Base-by-base conservation (phyloP, 2,113 vertebrate species). In the Hydrolagus affinis region DNA sequence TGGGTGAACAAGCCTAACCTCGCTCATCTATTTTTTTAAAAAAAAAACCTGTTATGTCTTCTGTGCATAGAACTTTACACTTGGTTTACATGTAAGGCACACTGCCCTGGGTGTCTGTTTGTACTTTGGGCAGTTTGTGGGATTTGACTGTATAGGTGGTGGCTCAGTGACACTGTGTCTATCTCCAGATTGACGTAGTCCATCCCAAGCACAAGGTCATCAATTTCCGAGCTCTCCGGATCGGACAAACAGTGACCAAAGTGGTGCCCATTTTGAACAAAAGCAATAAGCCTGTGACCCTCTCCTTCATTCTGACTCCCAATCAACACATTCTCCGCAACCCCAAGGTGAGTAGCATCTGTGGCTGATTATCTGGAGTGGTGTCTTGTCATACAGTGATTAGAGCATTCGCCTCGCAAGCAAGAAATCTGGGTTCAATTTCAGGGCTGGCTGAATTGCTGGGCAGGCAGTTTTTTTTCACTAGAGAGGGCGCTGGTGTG, bases 211-310 rank as follows among this genome's bases (percentile, higher is more conserved):
- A 92, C 11, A 94, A 88, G 87, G 90, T 90, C 25, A 86, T 97
- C 85, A 94, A 95, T 74, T 91, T 97, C n/a, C 94, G 95, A 86
- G 92, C 92, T 44, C 70, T 95, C 71, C 90, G 89, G 57, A 57
- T 93, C 0, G 95, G 94, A 10, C 93, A 95, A 85, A 91, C 78
- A 0, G 89, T 91, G 87, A 95, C 88, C 83, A 96, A 92, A 80
- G 86, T 87, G 0, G 88, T 95, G 60, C 89, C 91, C 28, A 85
- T 98, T 76, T 87, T 95, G 85, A 98, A 97, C 90, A 92, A 88
- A 86, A 96, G 96, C 56, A 44, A 86, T 1, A 85, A 87, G 0
- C 90, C 91, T 23, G 59, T 97, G 85, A 91, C 86, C 0, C 95
- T 96, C 86, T 90, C 87, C 80, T 91, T 95, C 56, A 86, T 87